These are phyloP conservation scores for Megalonaias nervosa DNA, from an alignment of 1,140 invertebrate genomes.

Conservation along the genomic window DNA sequence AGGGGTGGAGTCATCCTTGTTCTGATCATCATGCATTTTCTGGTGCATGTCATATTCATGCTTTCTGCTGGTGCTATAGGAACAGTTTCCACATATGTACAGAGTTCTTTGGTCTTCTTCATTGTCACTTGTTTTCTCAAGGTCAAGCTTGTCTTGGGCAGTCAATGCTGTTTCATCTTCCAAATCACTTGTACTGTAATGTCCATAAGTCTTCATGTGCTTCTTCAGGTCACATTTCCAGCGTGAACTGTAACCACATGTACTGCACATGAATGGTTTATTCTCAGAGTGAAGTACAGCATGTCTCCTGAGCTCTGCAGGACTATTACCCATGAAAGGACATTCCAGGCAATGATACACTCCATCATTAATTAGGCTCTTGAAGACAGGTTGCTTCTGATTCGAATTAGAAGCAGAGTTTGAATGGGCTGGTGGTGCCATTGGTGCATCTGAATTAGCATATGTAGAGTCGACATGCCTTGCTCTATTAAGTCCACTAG, in stretches of 20 bases:
- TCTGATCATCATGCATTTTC: slow-evolving; percentile 45
- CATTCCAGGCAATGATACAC: slow-evolving; percentile 67
- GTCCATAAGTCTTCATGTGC: slow-evolving; percentile 66
- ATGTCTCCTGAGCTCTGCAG: slow-evolving; percentile 68
- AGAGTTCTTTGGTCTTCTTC: slow-evolving; percentile 40
- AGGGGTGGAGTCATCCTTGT: slow-evolving; percentile 14
- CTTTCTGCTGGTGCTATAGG: slow-evolving; percentile 53
- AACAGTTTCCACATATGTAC: slow-evolving; percentile 56
- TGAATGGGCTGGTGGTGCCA: slow-evolving; percentile 6
- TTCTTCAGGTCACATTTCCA: slow-evolving; percentile 72
- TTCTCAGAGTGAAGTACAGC: slow-evolving; percentile 67
- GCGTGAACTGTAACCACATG: slow-evolving; percentile 67
- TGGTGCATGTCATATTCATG: slow-evolving; percentile 49
- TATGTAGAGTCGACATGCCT: not conserved
- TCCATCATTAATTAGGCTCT: slow-evolving; percentile 55
- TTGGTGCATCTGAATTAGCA: slow-evolving; percentile 6
- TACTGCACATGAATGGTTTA: slow-evolving; percentile 67
- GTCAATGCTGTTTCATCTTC: not conserved
- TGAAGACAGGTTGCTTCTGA: slow-evolving; percentile 41
- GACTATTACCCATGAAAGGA: slow-evolving; percentile 66
- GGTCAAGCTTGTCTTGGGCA: slow-evolving; percentile 14
- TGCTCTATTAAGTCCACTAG: not conserved
- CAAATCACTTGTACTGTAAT: slow-evolving; percentile 33
- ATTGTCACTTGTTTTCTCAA: slow-evolving; percentile 12
- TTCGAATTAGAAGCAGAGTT: not conserved